phyloP scores from a whole-genome alignment of 2,797 vertebrate species.

The Stomatorhinus walkeri region DNA sequence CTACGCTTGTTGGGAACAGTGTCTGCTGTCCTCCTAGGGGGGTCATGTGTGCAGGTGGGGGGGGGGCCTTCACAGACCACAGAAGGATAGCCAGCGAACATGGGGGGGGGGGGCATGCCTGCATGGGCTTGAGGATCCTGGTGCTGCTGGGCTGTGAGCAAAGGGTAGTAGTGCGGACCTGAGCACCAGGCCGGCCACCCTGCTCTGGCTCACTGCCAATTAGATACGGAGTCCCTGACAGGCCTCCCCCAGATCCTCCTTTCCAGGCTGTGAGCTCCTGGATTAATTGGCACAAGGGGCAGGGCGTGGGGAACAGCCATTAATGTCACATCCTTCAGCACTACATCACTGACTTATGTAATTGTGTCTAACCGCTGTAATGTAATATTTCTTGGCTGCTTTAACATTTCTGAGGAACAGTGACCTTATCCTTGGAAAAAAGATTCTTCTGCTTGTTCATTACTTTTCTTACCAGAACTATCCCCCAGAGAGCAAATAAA shows the following conservation, averaged over 20 bases:
- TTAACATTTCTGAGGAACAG: constrained; percentile 7
- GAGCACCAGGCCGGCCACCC: neutral
- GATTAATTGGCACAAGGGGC: neutral
- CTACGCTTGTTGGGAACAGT: neutral
- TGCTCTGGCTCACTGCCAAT: neutral
- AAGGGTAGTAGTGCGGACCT: neutral
- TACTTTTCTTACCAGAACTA: neutral
- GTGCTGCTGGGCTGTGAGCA: neutral
- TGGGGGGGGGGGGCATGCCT: neutral
- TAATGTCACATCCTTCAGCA: neutral
- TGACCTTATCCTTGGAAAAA: neutral
- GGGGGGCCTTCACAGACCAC: neutral
- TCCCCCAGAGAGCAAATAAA: neutral
- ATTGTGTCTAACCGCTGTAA: neutral
- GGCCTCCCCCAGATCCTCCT: neutral
- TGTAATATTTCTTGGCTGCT: neutral
- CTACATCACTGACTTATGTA: constrained; percentile 4
- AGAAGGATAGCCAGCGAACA: neutral
- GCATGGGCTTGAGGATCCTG: neutral
- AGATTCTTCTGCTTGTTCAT: neutral
- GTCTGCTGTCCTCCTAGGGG: neutral
- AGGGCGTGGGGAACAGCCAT: neutral
- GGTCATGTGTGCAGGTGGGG: neutral
- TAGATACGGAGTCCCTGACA: neutral
- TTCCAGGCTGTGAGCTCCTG: neutral